Evolutionary conservation across 2,113 vertebrate species (phyloP).

Genomic region (Carollia perspicillata): DNA sequence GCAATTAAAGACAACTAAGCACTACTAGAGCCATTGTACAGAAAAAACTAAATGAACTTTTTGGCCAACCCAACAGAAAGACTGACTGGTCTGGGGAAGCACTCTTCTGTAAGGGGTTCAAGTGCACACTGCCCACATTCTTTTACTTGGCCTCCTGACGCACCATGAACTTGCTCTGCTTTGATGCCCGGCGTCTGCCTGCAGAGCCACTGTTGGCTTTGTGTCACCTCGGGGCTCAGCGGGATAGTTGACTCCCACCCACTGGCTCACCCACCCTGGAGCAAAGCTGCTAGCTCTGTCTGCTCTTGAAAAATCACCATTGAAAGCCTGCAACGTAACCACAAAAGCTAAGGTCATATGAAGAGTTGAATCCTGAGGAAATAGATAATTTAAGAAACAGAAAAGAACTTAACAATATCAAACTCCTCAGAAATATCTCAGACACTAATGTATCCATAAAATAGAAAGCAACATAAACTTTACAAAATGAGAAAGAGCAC

Average conservation of each 20-base stretch:
- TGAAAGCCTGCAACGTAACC: neutral
- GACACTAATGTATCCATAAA: neutral
- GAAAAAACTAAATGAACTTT: too few species aligned
- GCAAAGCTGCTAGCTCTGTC: neutral
- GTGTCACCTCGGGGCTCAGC: neutral
- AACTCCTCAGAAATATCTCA: neutral
- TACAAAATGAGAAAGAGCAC: neutral
- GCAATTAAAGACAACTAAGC: too few species aligned
- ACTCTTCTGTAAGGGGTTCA: neutral
- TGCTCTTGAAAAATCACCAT: neutral
- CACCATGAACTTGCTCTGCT: neutral
- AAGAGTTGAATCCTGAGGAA: neutral
- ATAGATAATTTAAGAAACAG: neutral
- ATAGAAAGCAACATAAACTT: neutral
- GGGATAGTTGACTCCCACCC: neutral
- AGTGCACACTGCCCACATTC: neutral
- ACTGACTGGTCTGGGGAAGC: neutral
- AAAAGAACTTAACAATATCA: neutral
- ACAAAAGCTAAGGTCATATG: neutral
- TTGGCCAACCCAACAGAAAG: neutral
- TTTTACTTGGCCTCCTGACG: neutral
- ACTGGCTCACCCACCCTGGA: neutral
- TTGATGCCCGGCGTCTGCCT: neutral
- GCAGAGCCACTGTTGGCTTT: neutral
- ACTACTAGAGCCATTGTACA: too few species aligned